Evolutionary conservation across 2,888 invertebrate genomes (phyloP), one percentile per base, ranked within the genome.

Genomic region (Ctena decussata): DNA sequence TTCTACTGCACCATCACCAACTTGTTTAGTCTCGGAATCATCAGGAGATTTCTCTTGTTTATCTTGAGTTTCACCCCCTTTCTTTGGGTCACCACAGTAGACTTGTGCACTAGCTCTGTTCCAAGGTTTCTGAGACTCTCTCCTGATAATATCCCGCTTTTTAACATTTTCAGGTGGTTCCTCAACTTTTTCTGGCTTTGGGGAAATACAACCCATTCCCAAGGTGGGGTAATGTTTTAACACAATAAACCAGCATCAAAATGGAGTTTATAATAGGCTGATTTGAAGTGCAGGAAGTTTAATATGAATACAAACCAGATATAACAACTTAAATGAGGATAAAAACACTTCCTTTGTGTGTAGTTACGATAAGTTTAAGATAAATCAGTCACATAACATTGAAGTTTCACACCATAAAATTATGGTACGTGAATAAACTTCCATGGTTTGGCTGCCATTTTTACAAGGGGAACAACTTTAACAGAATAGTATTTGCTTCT

Each of bases 41-140:
- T 69, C 8, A 8, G 70, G 2, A 3, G 24, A 11, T 37, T 15
- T 15, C 3, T 6, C 2, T 3, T 6, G 80, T 39, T 84, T 81
- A 53, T 83, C 60, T 53, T 69, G 60, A 65, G 44, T 30, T 15
- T 69, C 15, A 27, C 49, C 27, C 6, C 49, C 49, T 32, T 49
- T 80, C 49, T 77, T 77, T 27, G 70, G 74, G 5, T 88, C 88
- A 21, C 88, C 88, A 76, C 88, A 88, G 37, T 88, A 88, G 6
- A 88, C 77, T 30, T 88, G 88, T 32, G 46, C n/a, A 76, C 85
- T 85, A 21, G 84, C 37, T 44, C 88, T 76, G 46, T 88, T 78
- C 81, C 83, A 81, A 0, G 81, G 88, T 60, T 69, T 85, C 57
- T 83, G 81, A 30, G 76, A 69, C 30, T 82, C 83, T 30, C 72